Evolutionary conservation across 1,140 invertebrate species (phyloP), one percentile per base, ranked within the genome.

Genomic region (Drosophila elegans): DNA sequence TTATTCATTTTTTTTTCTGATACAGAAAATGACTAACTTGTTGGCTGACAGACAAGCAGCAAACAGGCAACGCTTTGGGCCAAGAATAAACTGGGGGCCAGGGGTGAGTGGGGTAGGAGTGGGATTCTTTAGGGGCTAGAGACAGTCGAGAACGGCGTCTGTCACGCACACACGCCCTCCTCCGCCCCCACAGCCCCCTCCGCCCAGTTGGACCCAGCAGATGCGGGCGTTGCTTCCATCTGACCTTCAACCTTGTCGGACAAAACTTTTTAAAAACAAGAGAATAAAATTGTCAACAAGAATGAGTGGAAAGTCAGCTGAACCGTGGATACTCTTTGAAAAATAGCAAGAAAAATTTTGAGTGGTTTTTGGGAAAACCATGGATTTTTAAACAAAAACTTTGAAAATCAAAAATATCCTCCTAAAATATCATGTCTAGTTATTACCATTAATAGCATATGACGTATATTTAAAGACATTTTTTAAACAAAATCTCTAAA

Each of bases 21-120:
- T 88, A 82, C 82, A 82, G 83, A 64, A 86, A 86, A 86, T 86
- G 82, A 82, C 82, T 86, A 88, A 82, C 82, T 86, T 86, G 83
- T 86, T 86, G 78, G 78, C 74, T 74, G 78, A 78, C 78, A 80
- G 74, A 53, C 62, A 61, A 77, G 39, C 78, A 63, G 52, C 67
- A 71, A 71, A 69, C 64, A 69, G 67, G 64, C 67, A 71, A 41
- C 64, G 67, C 67, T 68, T 69, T 49, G 44, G 67, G 64, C 64
- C 64, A 53, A 27, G 51, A 52, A 48, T 57, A 45, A 52, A 52
- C 13, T 59, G 38, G 32, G 16, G 63, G 54, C 56, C 55, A 64
- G 45, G 59, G 73, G 59, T 21, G 51, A 46, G n/a, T 29, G 4
- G 41, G 34, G 29, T n/a, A n/a, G n/a, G n/a, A 46, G 52, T 27